phyloP scores from a whole-genome alignment of 2,113 vertebrate genomes.

The Hepsetus odoe region DNA sequence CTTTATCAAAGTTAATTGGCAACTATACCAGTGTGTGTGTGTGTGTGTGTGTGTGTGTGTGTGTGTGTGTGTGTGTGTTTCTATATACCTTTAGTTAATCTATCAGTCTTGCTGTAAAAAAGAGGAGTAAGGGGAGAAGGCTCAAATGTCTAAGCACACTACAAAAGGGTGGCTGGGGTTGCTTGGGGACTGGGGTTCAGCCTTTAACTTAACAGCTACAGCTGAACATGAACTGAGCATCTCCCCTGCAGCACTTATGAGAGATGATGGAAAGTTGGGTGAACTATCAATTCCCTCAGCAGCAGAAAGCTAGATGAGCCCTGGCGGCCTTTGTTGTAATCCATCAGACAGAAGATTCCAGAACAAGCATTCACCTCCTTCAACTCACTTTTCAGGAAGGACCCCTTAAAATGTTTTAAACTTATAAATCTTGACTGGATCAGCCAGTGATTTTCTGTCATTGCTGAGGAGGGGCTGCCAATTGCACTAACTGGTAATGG shows the following conservation, averaged over 20 bases:
- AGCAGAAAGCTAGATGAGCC: constrained; percentile 19
- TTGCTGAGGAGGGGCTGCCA: constrained; percentile 2
- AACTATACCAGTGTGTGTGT: no score
- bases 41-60: no score
- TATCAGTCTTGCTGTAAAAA: constrained; percentile 39
- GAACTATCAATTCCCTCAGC: constrained; percentile 24
- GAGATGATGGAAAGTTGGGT: constrained; percentile 21
- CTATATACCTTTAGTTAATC: constrained; percentile 14
- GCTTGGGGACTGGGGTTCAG: neutral
- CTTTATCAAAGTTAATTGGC: no score
- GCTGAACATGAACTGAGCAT: constrained; percentile 10
- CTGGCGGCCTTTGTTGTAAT: constrained; percentile 21
- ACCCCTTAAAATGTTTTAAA: constrained; percentile 36
- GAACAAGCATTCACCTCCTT: constrained; percentile 28
- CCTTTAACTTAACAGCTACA: constrained; percentile 3
- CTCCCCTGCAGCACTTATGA: constrained; percentile 34
- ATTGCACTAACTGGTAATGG: neutral
- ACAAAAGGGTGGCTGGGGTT: neutral
- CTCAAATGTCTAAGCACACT: constrained; percentile 21
- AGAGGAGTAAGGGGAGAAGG: constrained; percentile 19
- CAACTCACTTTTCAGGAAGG: constrained; percentile 6
- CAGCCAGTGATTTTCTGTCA: constrained; percentile 36
- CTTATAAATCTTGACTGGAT: constrained; percentile 38
- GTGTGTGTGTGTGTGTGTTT: no score
- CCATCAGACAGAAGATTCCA: constrained; percentile 39